Base-by-base conservation (phyloP, 2,888 invertebrate genomes). In the Drosophila hamatofila region DNA sequence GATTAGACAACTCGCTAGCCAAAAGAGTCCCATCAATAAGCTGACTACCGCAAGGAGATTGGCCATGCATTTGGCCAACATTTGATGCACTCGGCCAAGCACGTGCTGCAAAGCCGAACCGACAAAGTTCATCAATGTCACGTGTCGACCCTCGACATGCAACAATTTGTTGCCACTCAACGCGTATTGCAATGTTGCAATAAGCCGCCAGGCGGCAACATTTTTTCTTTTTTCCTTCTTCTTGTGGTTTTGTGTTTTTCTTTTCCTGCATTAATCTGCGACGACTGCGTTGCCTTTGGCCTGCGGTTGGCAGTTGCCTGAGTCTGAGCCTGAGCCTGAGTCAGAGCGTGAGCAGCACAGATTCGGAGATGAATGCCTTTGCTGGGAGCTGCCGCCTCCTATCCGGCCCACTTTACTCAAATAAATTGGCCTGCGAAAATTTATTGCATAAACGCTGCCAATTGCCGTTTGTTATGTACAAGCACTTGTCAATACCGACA, bases 51-150 rank as follows among this genome's bases (percentile, higher is more conserved):
- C 76, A 80, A 72, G 57, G 6, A 70, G 63, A 72, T 78, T 73
- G 73, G 51, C 78, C 72, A 69, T 72, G 60, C 49, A 67, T 61
- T 56, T 74, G 66, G 61, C 55, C 49, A 48, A 14, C 37, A 44
- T 37, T 18, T 37, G 48, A 61, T 56, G 39, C 58, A 21, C 55
- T 46, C 46, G 18, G 11, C 46, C 33, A 39, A 55, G 58, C 81
- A 74, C 78, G 74, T 69, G 21, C 16, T 14, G 11, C 23, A 25
- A 41, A 44, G 9, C 63, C 57, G n/a, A n/a, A 46, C 74, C 65
- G 74, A 68, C 65, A 81, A 88, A 88, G 88, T 86, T 88, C 89
- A 86, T 86, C 86, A 86, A 86, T 84, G 86, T 86, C 86, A 77
- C 82, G 84, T 85, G 83, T 69, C 48, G 72, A 46, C 71, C 72